These are phyloP conservation scores for Larimichthys crocea DNA, from an alignment of 2,113 vertebrate genomes.

Conservation along the genomic window DNA sequence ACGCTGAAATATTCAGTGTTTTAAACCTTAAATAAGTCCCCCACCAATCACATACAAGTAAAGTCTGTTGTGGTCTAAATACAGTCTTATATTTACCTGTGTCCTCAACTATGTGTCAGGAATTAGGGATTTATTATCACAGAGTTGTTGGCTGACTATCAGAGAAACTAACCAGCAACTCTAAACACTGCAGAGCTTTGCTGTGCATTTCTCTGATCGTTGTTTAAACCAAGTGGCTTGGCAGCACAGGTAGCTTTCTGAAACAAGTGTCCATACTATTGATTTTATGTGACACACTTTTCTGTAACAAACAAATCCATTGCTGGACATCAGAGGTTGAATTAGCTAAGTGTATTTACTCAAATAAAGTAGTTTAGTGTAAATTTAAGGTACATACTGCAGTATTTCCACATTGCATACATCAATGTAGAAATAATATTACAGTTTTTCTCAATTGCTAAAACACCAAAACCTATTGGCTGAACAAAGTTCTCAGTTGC, in stretches of 20 bases:
- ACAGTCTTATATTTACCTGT: background rate
- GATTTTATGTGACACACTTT: background rate
- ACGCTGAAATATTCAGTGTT: background rate
- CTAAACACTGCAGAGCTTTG: background rate
- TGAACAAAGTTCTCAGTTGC: too few relatives aligned
- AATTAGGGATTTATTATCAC: background rate
- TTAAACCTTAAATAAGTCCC: background rate
- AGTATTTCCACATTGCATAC: background rate
- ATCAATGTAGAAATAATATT: background rate
- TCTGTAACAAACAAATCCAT: background rate
- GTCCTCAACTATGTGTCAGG: background rate
- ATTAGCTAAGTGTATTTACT: background rate
- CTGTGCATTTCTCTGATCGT: background rate
- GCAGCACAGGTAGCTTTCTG: too few relatives aligned
- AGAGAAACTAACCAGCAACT: background rate
- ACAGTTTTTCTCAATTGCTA: too few relatives aligned
- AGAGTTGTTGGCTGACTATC: background rate
- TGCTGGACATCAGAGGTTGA: background rate
- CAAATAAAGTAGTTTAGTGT: background rate
- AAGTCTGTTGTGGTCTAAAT: background rate
- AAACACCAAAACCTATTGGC: too few relatives aligned
- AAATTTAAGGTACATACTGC: background rate
- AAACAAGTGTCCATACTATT: background rate
- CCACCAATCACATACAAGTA: background rate
- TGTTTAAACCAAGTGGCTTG: background rate